Base-by-base conservation (phyloP, 2,888 invertebrate genomes). In the Erpobdella octoculata region DNA sequence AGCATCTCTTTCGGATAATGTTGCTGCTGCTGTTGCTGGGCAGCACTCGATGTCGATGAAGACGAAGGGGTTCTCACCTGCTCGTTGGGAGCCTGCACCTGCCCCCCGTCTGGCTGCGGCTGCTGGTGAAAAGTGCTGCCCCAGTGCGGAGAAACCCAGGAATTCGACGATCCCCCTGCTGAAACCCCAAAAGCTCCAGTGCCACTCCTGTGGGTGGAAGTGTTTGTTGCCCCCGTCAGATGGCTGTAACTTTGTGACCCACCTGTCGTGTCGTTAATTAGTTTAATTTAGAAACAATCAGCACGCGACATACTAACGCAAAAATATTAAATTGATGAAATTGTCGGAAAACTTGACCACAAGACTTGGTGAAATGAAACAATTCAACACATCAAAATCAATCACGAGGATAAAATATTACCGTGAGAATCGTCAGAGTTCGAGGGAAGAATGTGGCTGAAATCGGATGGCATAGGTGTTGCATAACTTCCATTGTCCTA, bases 1-100 rank as follows among this genome's bases (percentile, higher is more conserved):
- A 69, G 36, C 69, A 69, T 69, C 37, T 69, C 69, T 37, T 69
- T 69, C 46, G 35, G 28, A 48, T 69, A 69, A 31, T 69, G 69
- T 31, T 67, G 67, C 21, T 66, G 66, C 21, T 66, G 66, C 21
- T 66, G 66, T 38, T 66, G 66, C 67, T 67, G 67, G 35, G 33
- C 2, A 28, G 62, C n/a, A 28, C 31, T 33, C n/a, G 62, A 62
- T 1, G 62, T 28, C 5, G 62, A 62, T 1, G 62, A 62, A 5
- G 62, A 62, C 31, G 62, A 62, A n/a, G 62, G 15, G 12, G 62
- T n/a, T 35, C 62, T 31, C n/a, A 62, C 62, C 35, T 62, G 62
- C 35, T 62, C 62, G 12, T 28, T 33, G 33, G 62, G 31, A n/a
- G 21, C 31, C 35, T 31, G 31, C 12, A 35, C 25, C 35, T 62